Evolutionary conservation across 2,113 vertebrate genomes (phyloP).

Genomic region (Platycercus adscitus): DNA sequence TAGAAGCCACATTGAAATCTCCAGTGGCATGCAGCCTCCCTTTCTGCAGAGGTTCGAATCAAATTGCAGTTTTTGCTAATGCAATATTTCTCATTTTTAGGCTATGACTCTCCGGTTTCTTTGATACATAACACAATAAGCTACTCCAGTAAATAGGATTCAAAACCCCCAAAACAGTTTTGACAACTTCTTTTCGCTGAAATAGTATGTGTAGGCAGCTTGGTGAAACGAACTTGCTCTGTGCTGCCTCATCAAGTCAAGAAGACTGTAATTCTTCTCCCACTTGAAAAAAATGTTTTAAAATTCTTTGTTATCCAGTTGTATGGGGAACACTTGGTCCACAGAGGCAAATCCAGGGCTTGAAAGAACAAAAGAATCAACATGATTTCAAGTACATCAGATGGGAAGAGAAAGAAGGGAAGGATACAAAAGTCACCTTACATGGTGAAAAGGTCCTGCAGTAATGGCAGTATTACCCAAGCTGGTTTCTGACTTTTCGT

Average conservation of each 20-base stretch:
- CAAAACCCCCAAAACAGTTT: neutral
- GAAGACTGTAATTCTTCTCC: neutral
- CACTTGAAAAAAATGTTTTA: neutral
- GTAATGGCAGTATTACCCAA: neutral
- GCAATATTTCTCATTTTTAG: neutral
- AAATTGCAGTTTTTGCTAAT: neutral
- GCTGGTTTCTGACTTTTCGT: constrained; percentile 36
- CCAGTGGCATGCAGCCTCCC: neutral
- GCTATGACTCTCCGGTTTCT: neutral
- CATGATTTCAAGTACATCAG: neutral
- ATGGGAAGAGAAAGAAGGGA: neutral
- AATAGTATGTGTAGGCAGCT: neutral
- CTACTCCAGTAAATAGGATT: neutral
- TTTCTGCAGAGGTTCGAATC: neutral
- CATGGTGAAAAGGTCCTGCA: neutral
- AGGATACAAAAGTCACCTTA: neutral
- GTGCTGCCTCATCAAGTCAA: neutral
- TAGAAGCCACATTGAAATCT: neutral
- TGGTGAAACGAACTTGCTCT: neutral
- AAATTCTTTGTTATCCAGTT: neutral
- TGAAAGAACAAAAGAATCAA: neutral
- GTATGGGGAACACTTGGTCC: neutral
- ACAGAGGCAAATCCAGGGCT: neutral
- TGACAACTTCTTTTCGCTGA: neutral
- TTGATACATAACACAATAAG: neutral